Conservation (phyloP, 2,113 vertebrate species). For the Anser brachyrhynchus region DNA sequence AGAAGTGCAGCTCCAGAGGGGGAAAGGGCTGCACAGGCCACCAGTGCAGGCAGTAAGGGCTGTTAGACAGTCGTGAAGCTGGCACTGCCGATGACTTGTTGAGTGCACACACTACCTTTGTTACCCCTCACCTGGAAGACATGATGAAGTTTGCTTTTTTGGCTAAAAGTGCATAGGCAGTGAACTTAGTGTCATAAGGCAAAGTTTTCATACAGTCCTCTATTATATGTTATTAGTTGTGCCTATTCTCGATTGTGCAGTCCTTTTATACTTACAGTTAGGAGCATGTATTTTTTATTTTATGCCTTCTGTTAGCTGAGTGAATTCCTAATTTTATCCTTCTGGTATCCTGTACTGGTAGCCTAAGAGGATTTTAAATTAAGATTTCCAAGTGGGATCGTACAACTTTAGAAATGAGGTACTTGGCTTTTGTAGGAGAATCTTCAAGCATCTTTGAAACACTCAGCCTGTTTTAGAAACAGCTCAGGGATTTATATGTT, state of each 20-base stretch:
- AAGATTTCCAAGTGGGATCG: background rate
- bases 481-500: background rate
- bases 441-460: background rate
- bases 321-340: background rate
- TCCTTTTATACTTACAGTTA: background rate
- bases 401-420: background rate
- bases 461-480: background rate
- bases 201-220: background rate
- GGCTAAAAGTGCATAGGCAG: background rate
- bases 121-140: background rate
- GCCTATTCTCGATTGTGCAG: background rate
- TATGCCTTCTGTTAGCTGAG: background rate
- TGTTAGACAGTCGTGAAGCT: background rate
- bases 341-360: background rate
- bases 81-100: slow-evolving; percentile 15
- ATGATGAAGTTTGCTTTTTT: background rate
- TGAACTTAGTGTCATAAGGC: background rate
- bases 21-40: background rate
- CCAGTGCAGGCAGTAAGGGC: background rate
- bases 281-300: background rate
- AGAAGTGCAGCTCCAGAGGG: background rate
- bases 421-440: background rate
- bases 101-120: background rate
- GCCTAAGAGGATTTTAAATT: background rate
- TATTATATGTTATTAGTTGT: background rate